phyloP scores from a whole-genome alignment of 1,140 invertebrate species.

The Macrobrachium rosenbergii region DNA sequence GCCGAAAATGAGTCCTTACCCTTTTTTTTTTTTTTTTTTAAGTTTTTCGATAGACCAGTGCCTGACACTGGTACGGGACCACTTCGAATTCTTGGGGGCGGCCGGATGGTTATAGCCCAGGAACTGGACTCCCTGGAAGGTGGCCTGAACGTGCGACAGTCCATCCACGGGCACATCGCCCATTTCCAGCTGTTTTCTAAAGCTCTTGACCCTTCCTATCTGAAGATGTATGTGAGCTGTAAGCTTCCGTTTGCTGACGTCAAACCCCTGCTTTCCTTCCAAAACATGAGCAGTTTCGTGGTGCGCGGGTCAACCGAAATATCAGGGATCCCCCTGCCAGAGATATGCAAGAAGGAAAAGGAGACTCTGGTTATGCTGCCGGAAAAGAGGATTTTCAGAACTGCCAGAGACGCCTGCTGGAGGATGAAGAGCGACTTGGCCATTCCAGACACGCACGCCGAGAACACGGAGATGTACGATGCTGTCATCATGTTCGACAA shows the following conservation, averaged over 20 bases:
- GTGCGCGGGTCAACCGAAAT: background rate
- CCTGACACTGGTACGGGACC: background rate
- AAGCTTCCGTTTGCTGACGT: background rate
- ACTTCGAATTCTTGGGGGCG: slow-evolving; percentile 21
- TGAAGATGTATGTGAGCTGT: slow-evolving; percentile 7
- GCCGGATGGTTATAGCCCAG: slow-evolving; percentile 32
- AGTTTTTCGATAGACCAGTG: no score
- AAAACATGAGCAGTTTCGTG: background rate
- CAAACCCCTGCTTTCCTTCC: background rate
- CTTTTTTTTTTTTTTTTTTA: no score
- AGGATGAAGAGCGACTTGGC: slow-evolving; percentile 5
- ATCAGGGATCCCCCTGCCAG: background rate
- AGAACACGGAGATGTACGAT: slow-evolving; percentile 21
- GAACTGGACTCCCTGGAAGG: slow-evolving; percentile 7
- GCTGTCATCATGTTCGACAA: slow-evolving; percentile 12
- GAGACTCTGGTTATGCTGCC: slow-evolving; percentile 10
- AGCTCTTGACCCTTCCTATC: background rate
- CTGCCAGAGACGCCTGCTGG: background rate
- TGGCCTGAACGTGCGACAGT: background rate
- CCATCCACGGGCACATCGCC: slow-evolving; percentile 7
- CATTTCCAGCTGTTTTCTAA: background rate
- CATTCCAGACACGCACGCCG: background rate
- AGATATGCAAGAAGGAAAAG: background rate
- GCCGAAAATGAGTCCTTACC: no score
- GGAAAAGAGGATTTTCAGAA: background rate